A percentile compares a stretch with the other conserved stretches of the same genome.
phyloP scores from a whole-genome alignment of 2,888 invertebrate species.

The Morinoia aosen region DNA sequence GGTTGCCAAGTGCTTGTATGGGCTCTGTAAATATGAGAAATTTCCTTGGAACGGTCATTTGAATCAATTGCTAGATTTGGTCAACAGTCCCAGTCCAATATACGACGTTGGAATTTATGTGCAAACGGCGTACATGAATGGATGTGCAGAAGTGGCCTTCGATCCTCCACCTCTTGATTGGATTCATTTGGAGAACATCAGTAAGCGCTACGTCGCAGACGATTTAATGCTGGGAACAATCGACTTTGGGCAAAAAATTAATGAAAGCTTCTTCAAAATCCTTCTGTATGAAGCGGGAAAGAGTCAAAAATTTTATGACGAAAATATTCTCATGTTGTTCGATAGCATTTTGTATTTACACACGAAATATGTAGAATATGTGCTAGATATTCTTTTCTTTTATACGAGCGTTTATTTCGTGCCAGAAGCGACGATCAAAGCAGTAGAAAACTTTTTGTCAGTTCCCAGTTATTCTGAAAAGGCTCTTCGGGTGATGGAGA shows the following conservation, averaged over 20 bases:
- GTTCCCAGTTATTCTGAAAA: neutral
- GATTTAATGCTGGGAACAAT: neutral
- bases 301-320: neutral
- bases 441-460: neutral
- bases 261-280: neutral
- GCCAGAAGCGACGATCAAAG: neutral
- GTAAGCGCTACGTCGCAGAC: neutral
- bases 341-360: neutral
- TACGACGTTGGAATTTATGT: neutral
- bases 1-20: neutral
- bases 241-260: neutral
- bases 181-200: neutral
- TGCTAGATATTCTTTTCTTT: neutral
- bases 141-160: neutral
- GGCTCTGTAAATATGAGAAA: neutral
- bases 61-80: neutral
- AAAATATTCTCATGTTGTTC: neutral
- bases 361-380: neutral
- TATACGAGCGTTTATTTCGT: neutral
- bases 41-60: neutral
- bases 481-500: neutral
- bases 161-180: neutral
- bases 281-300: neutral
- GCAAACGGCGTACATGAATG: neutral
- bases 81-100: conserved; percentile 12